phyloP scores from a whole-genome alignment of 2,113 vertebrate species.

The Cyanoderma ruficeps region DNA sequence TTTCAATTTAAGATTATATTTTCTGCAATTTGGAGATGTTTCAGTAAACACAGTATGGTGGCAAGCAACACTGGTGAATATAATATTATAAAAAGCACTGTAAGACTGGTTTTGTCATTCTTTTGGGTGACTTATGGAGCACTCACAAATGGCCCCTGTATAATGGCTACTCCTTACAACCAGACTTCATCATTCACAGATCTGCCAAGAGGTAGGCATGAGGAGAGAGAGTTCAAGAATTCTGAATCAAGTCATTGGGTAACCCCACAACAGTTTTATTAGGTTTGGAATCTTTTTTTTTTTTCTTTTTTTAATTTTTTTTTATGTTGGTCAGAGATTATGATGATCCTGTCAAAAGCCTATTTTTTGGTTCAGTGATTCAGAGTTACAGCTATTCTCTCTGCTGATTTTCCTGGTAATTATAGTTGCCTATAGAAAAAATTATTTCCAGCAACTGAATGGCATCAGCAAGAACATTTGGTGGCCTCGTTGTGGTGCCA shows the following conservation, averaged over 20 bases:
- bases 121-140: not conserved
- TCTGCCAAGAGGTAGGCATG: not conserved
- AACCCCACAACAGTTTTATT: not conserved
- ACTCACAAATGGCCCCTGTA: not conserved
- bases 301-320: not conserved
- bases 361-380: slow-evolving; percentile 24
- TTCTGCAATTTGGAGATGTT: not conserved
- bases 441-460: not conserved
- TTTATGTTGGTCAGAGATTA: not conserved
- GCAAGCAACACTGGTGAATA: not conserved
- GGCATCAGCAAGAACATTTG: not conserved
- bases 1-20: not conserved
- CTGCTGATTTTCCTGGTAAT: not conserved
- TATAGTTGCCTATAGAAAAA: not conserved
- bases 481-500: not conserved
- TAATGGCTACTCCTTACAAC: not conserved
- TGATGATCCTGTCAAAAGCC: not conserved
- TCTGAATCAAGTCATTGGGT: not conserved
- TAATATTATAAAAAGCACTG: not conserved
- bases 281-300: not conserved
- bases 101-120: not conserved
- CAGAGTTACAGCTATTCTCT: slow-evolving; percentile 16
- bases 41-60: not conserved
- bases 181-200: not conserved
- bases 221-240: not conserved